phyloP scores from a whole-genome alignment of 2,888 invertebrate species.

The Petrolisthes cinctipes region DNA sequence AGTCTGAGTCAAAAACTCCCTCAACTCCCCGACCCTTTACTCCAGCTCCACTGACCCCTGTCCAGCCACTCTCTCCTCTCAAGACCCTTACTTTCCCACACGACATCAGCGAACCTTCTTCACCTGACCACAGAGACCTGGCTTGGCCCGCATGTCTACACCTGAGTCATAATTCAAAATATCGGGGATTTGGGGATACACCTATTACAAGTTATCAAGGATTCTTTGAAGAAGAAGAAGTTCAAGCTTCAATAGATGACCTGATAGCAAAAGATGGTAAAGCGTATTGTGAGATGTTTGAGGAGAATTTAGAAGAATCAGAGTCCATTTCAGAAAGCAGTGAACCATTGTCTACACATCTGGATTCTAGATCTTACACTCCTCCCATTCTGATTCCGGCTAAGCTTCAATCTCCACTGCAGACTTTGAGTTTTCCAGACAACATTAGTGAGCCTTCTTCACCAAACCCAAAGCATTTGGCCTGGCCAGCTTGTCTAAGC shows the following conservation, averaged over 20 bases:
- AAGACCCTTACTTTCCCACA: neutral
- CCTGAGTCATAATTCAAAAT: too few relatives aligned
- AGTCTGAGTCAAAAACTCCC: too few relatives aligned
- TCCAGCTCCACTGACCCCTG: neutral
- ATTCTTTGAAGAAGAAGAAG: too few relatives aligned
- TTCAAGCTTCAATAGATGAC: too few relatives aligned
- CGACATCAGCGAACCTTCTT: neutral
- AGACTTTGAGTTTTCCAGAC: neutral
- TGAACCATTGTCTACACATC: neutral
- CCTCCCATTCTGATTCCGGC: neutral
- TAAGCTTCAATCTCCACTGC: neutral
- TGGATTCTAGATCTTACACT: neutral
- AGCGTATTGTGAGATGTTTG: too few relatives aligned
- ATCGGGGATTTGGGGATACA: too few relatives aligned
- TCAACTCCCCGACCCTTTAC: neutral
- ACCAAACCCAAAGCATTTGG: neutral
- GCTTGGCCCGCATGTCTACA: neutral
- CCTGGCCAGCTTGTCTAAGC: constrained; percentile 1
- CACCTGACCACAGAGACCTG: neutral
- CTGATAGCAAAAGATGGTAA: too few relatives aligned
- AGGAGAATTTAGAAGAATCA: too few relatives aligned
- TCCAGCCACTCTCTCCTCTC: neutral
- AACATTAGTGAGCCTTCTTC: constrained; percentile 6
- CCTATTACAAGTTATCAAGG: too few relatives aligned
- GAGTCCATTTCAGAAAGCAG: neutral